phyloP scores from a whole-genome alignment of 2,888 invertebrate species.

The Ichneumoninae sp. region DNA sequence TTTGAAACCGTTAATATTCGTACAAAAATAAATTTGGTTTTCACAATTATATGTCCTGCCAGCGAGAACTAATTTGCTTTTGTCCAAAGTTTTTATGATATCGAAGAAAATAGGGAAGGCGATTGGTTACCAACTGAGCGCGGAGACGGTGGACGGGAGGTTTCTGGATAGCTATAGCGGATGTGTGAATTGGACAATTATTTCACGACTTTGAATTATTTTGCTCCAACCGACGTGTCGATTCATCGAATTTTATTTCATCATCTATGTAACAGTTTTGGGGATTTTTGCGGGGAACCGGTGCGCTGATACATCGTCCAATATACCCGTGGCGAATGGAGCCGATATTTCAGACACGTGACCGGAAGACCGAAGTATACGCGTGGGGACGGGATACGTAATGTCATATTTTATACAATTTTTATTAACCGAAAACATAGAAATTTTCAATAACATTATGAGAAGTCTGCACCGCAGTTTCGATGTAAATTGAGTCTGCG shows the following conservation, averaged over 20 bases:
- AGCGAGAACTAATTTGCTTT: too few relatives aligned
- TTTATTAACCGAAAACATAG: not conserved
- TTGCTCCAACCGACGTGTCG: not conserved
- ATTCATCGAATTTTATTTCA: not conserved
- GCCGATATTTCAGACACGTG: conserved; percentile 1
- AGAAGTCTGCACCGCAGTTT: too few relatives aligned
- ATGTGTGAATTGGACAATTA: not conserved
- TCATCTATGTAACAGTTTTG: not conserved
- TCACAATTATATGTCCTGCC: too few relatives aligned
- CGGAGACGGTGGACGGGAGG: too few relatives aligned
- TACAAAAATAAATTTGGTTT: too few relatives aligned
- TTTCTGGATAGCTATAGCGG: not conserved
- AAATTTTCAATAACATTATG: not conserved
- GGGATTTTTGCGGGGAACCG: not conserved
- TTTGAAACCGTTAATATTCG: too few relatives aligned
- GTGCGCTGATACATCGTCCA: not conserved
- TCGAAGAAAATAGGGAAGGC: not conserved
- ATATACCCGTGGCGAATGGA: not conserved
- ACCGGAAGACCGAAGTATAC: not conserved
- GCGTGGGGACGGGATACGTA: not conserved
- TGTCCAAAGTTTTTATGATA: not conserved
- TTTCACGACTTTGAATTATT: not conserved
- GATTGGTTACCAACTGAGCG: too few relatives aligned
- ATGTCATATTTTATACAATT: not conserved
- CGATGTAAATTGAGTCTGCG: too few relatives aligned